Evolutionary conservation across 2,888 invertebrate genomes (phyloP).

Genomic region (Serripes groenlandicus): DNA sequence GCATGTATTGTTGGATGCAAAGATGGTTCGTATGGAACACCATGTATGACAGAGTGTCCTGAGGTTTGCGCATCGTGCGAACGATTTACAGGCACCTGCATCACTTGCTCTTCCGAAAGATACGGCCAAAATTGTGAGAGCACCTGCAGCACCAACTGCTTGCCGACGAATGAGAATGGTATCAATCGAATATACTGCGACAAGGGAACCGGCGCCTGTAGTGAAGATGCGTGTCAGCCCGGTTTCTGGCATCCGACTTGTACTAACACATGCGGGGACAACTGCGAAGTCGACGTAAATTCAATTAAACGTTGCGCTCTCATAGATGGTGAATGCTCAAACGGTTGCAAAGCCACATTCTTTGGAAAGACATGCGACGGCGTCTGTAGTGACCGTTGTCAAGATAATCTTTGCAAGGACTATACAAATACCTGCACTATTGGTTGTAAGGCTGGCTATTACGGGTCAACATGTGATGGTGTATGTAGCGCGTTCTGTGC

Average conservation of each 20-base stretch:
- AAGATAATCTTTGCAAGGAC: conserved; percentile 33
- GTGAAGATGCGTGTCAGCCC: conserved; percentile 31
- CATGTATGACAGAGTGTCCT: conserved; percentile 26
- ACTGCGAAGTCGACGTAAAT: conserved; percentile 28
- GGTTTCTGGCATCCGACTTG: conserved; percentile 47
- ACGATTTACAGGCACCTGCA: conserved; percentile 30
- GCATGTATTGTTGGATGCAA: conserved; percentile 40
- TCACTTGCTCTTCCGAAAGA: conserved; percentile 37
- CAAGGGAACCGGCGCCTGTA: conserved; percentile 40
- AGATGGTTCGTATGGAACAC: conserved; percentile 44
- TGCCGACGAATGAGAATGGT: not conserved
- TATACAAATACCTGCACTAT: conserved; percentile 33
- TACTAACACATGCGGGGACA: conserved; percentile 31
- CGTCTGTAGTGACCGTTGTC: conserved; percentile 50
- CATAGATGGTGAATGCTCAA: conserved; percentile 37
- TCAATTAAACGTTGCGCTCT: conserved; percentile 28
- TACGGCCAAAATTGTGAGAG: conserved; percentile 43
- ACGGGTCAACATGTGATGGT: conserved; percentile 37
- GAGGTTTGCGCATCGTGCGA: conserved; percentile 42
- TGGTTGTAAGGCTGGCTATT: conserved; percentile 51
- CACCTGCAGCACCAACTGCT: conserved; percentile 52
- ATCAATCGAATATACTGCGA: conserved; percentile 20
- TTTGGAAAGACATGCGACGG: conserved; percentile 41
- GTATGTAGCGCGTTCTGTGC: conserved; percentile 48
- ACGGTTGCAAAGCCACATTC: conserved; percentile 41